A percentile compares a stretch with the other conserved stretches of the same genome.
These are phyloP conservation scores for Lasioglossum malachurum DNA, from an alignment of 2,888 invertebrate species.

Conservation along the genomic window DNA sequence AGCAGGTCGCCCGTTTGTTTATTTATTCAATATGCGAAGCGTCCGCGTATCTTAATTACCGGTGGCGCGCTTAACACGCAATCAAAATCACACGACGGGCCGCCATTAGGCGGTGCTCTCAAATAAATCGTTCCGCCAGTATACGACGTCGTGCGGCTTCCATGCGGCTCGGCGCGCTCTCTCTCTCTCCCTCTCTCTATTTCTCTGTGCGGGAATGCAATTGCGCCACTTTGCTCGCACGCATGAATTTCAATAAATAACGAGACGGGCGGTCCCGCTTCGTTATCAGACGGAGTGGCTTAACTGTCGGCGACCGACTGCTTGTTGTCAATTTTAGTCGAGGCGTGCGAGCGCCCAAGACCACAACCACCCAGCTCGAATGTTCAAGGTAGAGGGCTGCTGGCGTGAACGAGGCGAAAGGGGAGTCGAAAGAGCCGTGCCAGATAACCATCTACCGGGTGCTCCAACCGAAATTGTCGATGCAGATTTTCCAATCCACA, in stretches of 20 bases:
- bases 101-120: slow-evolving; percentile 53
- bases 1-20: slow-evolving; percentile 44
- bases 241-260: slow-evolving; percentile 71
- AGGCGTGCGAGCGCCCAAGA: slow-evolving; percentile 53
- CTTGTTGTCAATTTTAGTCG: slow-evolving; percentile 66
- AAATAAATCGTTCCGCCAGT: slow-evolving; percentile 63
- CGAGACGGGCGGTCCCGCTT: slow-evolving; percentile 59
- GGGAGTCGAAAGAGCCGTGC: neutral
- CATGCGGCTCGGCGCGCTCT: neutral
- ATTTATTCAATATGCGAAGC: slow-evolving; percentile 52
- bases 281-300: slow-evolving; percentile 66
- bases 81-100: slow-evolving; percentile 59
- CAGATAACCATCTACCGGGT: slow-evolving; percentile 15
- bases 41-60: slow-evolving; percentile 51
- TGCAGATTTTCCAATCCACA: neutral
- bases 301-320: slow-evolving; percentile 63
- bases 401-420: neutral
- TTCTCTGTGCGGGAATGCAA: slow-evolving; percentile 44
- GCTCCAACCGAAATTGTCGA: neutral
- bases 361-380: slow-evolving; percentile 52
- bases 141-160: slow-evolving; percentile 38
- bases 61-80: slow-evolving; percentile 42
- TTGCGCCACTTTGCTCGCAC: slow-evolving; percentile 53
- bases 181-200: neutral
- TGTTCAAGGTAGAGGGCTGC: slow-evolving; percentile 12